These are phyloP conservation scores for Archivesica marissinica DNA, from an alignment of 1,140 invertebrate species.

Conservation along the genomic window DNA sequence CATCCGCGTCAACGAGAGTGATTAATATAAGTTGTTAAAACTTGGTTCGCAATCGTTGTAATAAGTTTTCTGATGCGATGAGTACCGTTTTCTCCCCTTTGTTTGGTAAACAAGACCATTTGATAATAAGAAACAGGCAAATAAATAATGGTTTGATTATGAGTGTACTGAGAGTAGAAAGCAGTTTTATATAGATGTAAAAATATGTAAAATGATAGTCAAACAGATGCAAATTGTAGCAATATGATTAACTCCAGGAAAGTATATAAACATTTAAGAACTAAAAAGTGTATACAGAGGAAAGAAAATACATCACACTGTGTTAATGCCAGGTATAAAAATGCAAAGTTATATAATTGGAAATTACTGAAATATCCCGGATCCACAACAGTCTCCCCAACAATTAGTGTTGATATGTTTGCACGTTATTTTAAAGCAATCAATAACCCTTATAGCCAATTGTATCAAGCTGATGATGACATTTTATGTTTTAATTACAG, in stretches of 20 bases:
- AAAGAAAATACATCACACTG: not conserved
- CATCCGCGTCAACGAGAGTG: no score
- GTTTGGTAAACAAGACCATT: no score
- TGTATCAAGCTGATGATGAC: conserved; percentile 37
- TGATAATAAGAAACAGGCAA: not conserved
- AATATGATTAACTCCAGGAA: not conserved
- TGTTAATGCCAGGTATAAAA: not conserved
- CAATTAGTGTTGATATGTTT: not conserved
- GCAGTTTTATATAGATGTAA: not conserved
- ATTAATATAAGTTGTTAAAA: no score
- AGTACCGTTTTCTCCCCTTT: no score
- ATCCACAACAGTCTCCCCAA: no score
- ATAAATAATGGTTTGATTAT: conserved; percentile 33
- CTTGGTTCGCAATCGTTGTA: no score
- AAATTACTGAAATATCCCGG: no score
- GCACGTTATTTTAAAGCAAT: conserved; percentile 21
- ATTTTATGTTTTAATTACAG: conserved; percentile 17
- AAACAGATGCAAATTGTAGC: not conserved
- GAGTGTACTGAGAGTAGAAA: not conserved
- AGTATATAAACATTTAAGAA: conserved; percentile 20
- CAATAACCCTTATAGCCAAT: not conserved
- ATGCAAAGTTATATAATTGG: conserved; percentile 31
- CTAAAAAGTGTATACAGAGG: not conserved
- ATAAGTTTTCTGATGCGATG: no score
- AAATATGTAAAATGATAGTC: not conserved